Base-by-base conservation (phyloP, 1,140 invertebrate genomes). In the Heliconius melpomene region DNA sequence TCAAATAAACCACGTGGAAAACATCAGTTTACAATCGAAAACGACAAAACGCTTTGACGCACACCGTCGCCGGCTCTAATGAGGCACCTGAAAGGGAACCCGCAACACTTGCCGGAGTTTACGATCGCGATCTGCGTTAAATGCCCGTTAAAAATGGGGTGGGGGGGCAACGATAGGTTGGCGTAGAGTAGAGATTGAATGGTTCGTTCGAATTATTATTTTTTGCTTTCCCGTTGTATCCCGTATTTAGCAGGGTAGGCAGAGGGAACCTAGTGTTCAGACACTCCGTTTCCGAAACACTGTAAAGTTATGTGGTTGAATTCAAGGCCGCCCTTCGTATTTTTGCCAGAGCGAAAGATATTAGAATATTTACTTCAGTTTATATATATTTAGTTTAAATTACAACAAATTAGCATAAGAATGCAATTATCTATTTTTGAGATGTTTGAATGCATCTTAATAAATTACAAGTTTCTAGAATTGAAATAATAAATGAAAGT, bases 111-210 rank as follows among this genome's bases (percentile, higher is more conserved):
- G 87, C 83, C 84, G 83, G 60, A 81, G 83, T 90, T 90, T 87
- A 87, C 86, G 87, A 88, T 86, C 83, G 83, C 85, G 88, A 89
- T 90, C 84, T 81, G 85, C 85, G 86, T 86, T 89, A 88, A 90
- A 86, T 78, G 82, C 85, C 84, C 86, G 82, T 86, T 88, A 89
- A 90, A 90, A 89, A 88, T 85, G 83, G 80, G 81, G 78, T 79
- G 78, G 77, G 74, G 52, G 52, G 57, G 75, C 52, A 74, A 72
- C 71, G 79, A 82, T 81, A 79, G 73, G 78, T 79, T 66, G 70
- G 72, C 74, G 81, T 72, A 81, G 83, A 74, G 50, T 60, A 80
- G 60, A 66, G 60, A 18, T 16, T 7, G 9, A 29, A 66, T 26
- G 5, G 60, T 66, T 9, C 18, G 7, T 20, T 52, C 6, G 6